Percentiles rank a stretch among this genome's conserved stretches.
Evolutionary conservation across 2,888 invertebrate species (phyloP).

Genomic region (Oasisia sp.): DNA sequence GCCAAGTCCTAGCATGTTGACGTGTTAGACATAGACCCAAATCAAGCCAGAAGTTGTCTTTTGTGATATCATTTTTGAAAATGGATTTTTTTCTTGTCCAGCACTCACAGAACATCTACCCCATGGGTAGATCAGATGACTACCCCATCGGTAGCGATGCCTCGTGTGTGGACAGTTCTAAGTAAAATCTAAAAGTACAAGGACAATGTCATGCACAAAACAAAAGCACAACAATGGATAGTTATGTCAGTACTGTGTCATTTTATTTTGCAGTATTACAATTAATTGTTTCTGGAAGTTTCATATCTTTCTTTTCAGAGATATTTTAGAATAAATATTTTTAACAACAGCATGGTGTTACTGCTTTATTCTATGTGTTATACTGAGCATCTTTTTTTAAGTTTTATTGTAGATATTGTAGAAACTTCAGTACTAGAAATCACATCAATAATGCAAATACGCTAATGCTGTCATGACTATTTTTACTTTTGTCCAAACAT

Average conservation of each 20-base stretch:
- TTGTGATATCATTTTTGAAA: neutral
- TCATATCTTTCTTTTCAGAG: neutral
- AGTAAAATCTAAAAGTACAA: neutral
- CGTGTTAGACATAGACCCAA: neutral
- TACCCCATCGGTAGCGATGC: neutral
- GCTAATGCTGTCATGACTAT: too few relatives aligned
- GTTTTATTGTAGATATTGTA: too few relatives aligned
- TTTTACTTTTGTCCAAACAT: too few relatives aligned
- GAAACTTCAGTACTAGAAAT: too few relatives aligned
- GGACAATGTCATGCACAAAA: neutral
- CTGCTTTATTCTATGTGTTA: neutral
- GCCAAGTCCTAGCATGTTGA: neutral
- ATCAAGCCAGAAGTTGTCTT: neutral
- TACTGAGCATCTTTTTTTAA: neutral
- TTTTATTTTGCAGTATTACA: neutral
- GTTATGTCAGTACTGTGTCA: neutral
- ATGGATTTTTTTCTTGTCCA: neutral
- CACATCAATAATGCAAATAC: too few relatives aligned
- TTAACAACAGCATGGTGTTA: neutral
- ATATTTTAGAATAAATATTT: slow-evolving; percentile 8
- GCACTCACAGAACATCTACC: neutral
- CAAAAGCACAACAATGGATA: neutral
- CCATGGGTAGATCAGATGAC: too few relatives aligned
- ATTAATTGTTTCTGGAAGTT: neutral
- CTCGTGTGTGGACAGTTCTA: neutral